A percentile compares a stretch with the other conserved stretches of the same genome.
These are phyloP conservation scores for Mus pahari DNA, from an alignment of 2,113 vertebrate genomes.

Conservation along the genomic window DNA sequence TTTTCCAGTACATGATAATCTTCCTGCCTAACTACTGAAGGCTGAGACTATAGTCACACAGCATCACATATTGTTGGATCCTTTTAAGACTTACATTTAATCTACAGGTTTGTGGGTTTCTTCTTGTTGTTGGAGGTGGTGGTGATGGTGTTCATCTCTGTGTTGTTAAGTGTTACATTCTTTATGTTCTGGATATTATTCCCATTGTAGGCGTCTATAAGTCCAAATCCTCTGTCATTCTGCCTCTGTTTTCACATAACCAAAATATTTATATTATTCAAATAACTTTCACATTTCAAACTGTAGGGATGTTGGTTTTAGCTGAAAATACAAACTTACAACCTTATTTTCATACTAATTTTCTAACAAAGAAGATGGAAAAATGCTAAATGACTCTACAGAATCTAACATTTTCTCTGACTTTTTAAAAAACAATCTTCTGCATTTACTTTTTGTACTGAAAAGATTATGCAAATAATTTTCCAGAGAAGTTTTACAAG, in stretches of 20 bases:
- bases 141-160: not conserved
- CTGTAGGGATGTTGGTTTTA: not conserved
- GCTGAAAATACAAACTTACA: not conserved
- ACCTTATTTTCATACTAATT: not conserved
- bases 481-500: not conserved
- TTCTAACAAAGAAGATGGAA: not conserved
- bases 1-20: not conserved
- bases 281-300: not conserved
- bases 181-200: not conserved
- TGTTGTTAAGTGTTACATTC: not conserved
- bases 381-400: not conserved
- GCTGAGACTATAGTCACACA: not conserved
- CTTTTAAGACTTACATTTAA: not conserved
- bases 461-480: not conserved
- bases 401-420: not conserved
- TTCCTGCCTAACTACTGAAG: not conserved
- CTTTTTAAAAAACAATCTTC: not conserved
- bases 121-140: too few relatives aligned
- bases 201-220: not conserved
- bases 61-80: not conserved
- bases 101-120: not conserved
- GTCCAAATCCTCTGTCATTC: not conserved
- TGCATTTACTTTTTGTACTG: not conserved
- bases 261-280: not conserved
- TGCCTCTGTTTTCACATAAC: not conserved